Evolutionary conservation across 2,113 vertebrate species (phyloP).

Genomic region (Tympanuchus pallidicinctus): DNA sequence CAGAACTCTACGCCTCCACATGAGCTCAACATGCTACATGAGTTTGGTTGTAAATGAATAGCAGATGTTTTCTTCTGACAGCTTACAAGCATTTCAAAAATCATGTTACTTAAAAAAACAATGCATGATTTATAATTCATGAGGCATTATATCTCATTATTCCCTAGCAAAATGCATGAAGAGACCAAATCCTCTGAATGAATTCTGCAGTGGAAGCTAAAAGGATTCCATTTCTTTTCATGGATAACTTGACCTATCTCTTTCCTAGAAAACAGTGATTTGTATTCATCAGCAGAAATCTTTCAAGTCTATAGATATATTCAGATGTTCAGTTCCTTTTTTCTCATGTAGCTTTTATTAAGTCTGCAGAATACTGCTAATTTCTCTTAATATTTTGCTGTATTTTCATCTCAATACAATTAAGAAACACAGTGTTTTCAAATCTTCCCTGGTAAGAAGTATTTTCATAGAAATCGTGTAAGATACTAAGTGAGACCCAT

Average conservation of each 20-base stretch:
- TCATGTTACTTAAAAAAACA: neutral
- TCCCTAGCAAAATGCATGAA: slow-evolving; percentile 34
- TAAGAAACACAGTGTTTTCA: neutral
- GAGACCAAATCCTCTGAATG: neutral
- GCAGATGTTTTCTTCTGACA: neutral
- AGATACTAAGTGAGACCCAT: neutral
- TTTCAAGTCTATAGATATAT: neutral
- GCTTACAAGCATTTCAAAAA: slow-evolving; percentile 27
- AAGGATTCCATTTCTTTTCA: neutral
- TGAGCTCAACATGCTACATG: neutral
- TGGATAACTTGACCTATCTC: neutral
- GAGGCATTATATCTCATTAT: slow-evolving; percentile 36
- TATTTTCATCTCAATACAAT: neutral
- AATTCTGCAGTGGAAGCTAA: slow-evolving; percentile 7
- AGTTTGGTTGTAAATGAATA: neutral
- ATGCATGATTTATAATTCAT: slow-evolving; percentile 61
- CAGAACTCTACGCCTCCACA: neutral
- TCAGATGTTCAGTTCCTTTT: neutral
- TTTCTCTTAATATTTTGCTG: neutral
- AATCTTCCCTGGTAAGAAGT: neutral
- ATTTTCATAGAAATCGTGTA: neutral
- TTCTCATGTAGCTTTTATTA: neutral
- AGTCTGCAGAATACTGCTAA: neutral
- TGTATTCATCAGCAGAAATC: neutral
- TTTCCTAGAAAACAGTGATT: neutral